Evolutionary conservation across 2,888 invertebrate genomes (phyloP).

Genomic region (Dryadula phaetusa): DNA sequence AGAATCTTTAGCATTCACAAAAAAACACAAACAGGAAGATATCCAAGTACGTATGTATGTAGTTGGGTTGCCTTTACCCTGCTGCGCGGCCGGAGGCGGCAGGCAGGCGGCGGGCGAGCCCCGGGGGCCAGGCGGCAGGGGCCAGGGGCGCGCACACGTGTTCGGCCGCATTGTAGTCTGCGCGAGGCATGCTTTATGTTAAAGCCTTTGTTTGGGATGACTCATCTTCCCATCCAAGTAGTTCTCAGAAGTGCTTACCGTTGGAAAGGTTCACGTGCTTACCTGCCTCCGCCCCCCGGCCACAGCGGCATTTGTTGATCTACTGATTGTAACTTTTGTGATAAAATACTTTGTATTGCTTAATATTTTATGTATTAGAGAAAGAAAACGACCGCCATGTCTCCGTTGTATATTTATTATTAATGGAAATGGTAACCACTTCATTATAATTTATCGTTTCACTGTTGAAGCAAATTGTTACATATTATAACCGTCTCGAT

Average conservation of each 20-base stretch:
- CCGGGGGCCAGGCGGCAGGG: background rate
- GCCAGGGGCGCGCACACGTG: constrained; percentile 15
- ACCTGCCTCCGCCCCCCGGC: constrained; percentile 11
- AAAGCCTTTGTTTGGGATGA: constrained; percentile 26
- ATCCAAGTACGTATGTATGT: background rate
- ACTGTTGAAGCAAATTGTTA: too few species aligned
- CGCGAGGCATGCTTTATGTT: constrained; percentile 2
- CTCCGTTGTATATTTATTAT: too few species aligned
- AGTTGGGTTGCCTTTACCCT: background rate
- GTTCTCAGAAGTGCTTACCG: constrained; percentile 15
- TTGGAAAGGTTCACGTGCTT: background rate
- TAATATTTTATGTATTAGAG: too few species aligned
- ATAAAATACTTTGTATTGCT: too few species aligned
- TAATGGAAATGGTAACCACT: too few species aligned
- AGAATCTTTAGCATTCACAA: too few species aligned
- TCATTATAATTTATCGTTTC: too few species aligned
- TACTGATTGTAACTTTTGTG: background rate
- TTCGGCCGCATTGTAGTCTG: constrained; percentile 23
- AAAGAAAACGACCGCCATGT: too few species aligned
- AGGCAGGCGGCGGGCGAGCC: background rate
- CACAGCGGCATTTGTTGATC: background rate
- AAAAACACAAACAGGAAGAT: too few species aligned
- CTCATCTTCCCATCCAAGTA: constrained; percentile 6
- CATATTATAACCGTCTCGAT: too few species aligned
- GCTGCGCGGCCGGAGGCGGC: too few species aligned